Percentiles rank a stretch among this genome's conserved stretches.
phyloP scores from a whole-genome alignment of 64 coral and sea anemone genomes.

The Dendrophyllia cribrosa region DNA sequence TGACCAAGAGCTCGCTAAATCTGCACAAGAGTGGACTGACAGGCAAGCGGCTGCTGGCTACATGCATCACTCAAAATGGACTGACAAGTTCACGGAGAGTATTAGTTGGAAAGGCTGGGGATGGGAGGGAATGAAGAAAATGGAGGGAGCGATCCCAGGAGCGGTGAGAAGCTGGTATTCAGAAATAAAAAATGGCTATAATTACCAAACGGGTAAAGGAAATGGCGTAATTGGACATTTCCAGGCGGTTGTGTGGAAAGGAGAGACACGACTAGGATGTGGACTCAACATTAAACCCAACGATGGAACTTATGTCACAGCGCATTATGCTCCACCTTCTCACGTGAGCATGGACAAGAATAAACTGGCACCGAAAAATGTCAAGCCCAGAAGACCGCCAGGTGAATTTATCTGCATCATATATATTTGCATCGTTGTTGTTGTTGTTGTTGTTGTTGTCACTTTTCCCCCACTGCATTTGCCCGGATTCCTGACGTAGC shows the following conservation, averaged over 20 bases:
- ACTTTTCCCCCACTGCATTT: too few species aligned
- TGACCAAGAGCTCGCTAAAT: slow-evolving; percentile 47
- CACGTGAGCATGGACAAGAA: slow-evolving; percentile 24
- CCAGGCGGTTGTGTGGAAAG: slow-evolving; percentile 41
- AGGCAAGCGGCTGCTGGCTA: background rate
- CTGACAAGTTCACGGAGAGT: slow-evolving; percentile 65
- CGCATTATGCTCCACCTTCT: slow-evolving; percentile 56
- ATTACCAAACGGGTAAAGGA: slow-evolving; percentile 32
- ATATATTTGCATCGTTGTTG: too few species aligned
- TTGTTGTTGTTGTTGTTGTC: too few species aligned
- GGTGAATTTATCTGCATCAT: background rate
- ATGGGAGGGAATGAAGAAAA: slow-evolving; percentile 40
- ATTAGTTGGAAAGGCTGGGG: slow-evolving; percentile 60
- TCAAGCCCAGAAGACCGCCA: slow-evolving; percentile 38
- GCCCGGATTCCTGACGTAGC: too few species aligned
- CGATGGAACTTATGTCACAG: slow-evolving; percentile 69
- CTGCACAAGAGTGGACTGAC: slow-evolving; percentile 53
- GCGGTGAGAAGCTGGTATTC: slow-evolving; percentile 59
- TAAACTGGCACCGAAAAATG: slow-evolving; percentile 23
- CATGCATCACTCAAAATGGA: slow-evolving; percentile 32
- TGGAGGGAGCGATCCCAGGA: slow-evolving; percentile 48
- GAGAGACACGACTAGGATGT: slow-evolving; percentile 42
- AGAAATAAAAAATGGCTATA: slow-evolving; percentile 51
- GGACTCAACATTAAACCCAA: slow-evolving; percentile 52
- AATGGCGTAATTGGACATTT: slow-evolving; percentile 18